phyloP scores from a whole-genome alignment of 2,797 vertebrate species.

The Etheostoma perlongum region DNA sequence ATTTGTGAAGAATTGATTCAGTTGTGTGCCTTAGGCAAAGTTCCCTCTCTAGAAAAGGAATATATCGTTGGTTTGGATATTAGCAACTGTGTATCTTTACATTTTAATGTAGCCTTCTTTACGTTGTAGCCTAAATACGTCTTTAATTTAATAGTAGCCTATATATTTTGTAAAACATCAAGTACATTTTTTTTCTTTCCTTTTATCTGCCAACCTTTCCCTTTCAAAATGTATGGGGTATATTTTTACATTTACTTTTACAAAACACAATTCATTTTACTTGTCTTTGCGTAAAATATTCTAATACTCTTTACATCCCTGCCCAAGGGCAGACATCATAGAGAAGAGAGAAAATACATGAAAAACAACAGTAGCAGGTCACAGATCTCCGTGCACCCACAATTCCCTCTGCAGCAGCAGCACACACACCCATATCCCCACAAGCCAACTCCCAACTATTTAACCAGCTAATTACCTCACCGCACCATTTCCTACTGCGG shows the following conservation, averaged over 20 bases:
- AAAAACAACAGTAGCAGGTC: constrained; percentile 37
- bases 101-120: not conserved
- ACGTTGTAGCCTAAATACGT: not conserved
- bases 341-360: not conserved
- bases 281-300: not conserved
- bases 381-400: constrained; percentile 29
- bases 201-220: no score
- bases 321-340: not conserved
- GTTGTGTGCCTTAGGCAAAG: not conserved
- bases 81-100: no score
- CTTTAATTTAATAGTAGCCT: no score
- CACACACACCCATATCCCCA: constrained; percentile 52
- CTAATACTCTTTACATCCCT: not conserved
- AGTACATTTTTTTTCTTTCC: not conserved
- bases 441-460: constrained; percentile 61
- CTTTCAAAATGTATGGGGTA: no score
- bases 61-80: not conserved
- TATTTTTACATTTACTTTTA: not conserved
- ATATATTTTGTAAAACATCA: no score
- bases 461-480: constrained; percentile 72
- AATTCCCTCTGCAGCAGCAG: constrained; percentile 39
- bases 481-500: constrained; percentile 58
- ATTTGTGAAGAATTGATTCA: not conserved
- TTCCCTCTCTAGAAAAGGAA: no score
- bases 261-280: not conserved